phyloP scores from a whole-genome alignment of 2,113 vertebrate species.

The Malurus elegans region DNA sequence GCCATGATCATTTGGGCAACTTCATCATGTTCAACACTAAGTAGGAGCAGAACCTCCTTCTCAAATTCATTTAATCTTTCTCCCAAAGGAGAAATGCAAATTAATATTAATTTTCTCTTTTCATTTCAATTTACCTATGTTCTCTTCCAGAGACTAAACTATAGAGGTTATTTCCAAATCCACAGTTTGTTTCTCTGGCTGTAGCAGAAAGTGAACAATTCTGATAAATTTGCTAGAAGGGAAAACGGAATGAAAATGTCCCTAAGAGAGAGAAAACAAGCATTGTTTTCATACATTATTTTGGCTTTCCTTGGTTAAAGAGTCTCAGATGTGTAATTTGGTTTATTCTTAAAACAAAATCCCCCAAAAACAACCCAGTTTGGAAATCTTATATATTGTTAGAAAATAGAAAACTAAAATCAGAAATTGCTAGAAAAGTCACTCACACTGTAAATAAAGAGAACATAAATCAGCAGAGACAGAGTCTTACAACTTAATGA shows the following conservation, averaged over 20 bases:
- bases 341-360: not conserved
- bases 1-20: not conserved
- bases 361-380: not conserved
- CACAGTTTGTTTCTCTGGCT: not conserved
- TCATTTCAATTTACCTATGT: not conserved
- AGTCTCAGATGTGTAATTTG: not conserved
- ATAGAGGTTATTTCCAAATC: not conserved
- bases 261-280: not conserved
- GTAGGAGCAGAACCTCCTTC: constrained; percentile 34
- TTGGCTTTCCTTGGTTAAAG: not conserved
- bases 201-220: not conserved
- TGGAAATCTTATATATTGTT: not conserved
- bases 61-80: constrained; percentile 2
- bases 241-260: not conserved
- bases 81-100: not conserved
- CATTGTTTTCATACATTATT: not conserved
- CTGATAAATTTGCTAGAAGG: not conserved
- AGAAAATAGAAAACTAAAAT: not conserved
- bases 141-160: not conserved
- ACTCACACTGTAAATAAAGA: not conserved
- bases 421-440: not conserved
- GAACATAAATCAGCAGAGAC: not conserved
- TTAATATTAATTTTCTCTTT: not conserved
- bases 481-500: not conserved
- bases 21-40: not conserved